These are phyloP conservation scores for Alectoris magna DNA, from an alignment of 2,797 vertebrate genomes.

Conservation along the genomic window DNA sequence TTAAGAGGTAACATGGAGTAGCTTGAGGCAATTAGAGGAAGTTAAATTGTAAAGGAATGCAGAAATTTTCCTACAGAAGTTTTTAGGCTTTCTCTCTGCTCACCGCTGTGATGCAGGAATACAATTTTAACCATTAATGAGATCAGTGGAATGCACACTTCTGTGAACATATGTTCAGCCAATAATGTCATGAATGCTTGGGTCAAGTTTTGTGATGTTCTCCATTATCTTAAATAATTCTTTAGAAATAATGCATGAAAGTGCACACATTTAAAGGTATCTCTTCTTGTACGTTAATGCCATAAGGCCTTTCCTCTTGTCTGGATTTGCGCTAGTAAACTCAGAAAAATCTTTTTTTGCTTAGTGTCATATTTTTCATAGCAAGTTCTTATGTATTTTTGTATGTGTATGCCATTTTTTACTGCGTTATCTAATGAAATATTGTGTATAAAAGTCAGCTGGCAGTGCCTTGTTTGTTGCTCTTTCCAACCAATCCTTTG, in stretches of 20 bases:
- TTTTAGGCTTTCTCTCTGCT: neutral
- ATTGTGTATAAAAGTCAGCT: neutral
- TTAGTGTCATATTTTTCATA: neutral
- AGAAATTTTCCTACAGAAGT: neutral
- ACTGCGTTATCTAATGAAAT: neutral
- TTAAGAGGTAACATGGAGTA: neutral
- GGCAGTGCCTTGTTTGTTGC: neutral
- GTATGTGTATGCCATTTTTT: neutral
- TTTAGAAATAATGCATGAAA: neutral
- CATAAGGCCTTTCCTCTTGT: neutral
- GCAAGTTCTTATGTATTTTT: neutral
- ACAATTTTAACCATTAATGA: neutral
- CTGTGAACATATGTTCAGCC: neutral
- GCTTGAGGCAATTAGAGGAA: neutral
- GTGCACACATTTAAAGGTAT: neutral
- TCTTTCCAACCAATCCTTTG: neutral
- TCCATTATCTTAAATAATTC: neutral
- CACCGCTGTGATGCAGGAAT: neutral
- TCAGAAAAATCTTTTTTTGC: neutral
- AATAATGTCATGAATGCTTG: neutral
- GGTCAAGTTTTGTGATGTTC: neutral
- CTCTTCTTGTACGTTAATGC: neutral
- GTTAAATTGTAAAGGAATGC: neutral
- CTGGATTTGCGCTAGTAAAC: neutral
- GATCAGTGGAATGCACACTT: neutral